phyloP scores from a whole-genome alignment of 2,797 vertebrate genomes.

The Cottoperca gobio region DNA sequence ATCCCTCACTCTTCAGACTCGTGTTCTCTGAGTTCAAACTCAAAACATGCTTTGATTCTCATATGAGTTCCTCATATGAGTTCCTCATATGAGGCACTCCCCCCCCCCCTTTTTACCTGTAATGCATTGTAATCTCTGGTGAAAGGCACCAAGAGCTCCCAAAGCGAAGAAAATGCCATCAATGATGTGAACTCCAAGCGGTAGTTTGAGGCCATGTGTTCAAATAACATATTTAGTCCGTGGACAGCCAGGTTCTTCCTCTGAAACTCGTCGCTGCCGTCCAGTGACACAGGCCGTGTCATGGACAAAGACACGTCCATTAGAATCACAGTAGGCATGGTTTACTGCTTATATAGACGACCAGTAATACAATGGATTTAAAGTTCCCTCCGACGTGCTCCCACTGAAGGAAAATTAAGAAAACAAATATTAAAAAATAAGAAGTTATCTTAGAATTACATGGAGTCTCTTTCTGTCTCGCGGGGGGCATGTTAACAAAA shows the following conservation, averaged over 20 bases:
- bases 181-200: slow-evolving; percentile 95
- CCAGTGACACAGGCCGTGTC: slow-evolving; percentile 94
- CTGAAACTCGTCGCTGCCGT: slow-evolving; percentile 95
- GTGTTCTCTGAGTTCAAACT: neutral
- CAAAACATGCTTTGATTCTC: slow-evolving; percentile 1
- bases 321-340: slow-evolving; percentile 97
- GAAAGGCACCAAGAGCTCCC: slow-evolving; percentile 97
- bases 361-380: neutral
- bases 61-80: too few species aligned
- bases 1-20: neutral
- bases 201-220: slow-evolving; percentile 99
- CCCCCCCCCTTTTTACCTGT: too few species aligned
- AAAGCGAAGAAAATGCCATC: slow-evolving; percentile 96
- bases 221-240: slow-evolving; percentile 97
- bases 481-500: neutral
- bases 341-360: slow-evolving; percentile 26
- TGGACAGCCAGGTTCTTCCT: slow-evolving; percentile 96
- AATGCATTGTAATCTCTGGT: slow-evolving; percentile 97
- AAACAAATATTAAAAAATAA: neutral
- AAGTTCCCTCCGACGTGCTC: slow-evolving; percentile 1
- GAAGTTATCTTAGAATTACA: neutral
- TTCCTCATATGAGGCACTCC: too few species aligned
- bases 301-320: slow-evolving; percentile 98
- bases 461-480: neutral
- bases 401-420: slow-evolving; percentile 16